Conservation (phyloP, 2,113 vertebrate genomes). For the Desmodus rotundus region DNA sequence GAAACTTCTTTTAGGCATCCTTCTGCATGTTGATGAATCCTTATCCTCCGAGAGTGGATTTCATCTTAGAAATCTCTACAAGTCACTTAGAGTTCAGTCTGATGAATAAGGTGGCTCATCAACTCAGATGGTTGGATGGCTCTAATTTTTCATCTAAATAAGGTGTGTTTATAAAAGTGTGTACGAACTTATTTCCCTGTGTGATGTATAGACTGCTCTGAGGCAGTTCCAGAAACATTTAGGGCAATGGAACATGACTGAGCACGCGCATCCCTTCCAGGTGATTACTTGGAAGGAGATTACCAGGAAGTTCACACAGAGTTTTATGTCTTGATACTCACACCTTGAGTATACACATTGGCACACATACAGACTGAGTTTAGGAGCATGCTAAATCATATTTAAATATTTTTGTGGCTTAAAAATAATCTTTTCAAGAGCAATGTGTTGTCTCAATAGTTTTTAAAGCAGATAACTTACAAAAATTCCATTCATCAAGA, state of each 20-base stretch:
- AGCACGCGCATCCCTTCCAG: background rate
- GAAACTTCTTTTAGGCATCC: background rate
- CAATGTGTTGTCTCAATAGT: background rate
- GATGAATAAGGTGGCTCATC: background rate
- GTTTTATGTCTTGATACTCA: background rate
- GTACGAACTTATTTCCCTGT: background rate
- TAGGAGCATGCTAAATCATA: background rate
- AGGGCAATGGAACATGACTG: background rate
- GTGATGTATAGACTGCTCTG: background rate
- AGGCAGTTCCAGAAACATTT: background rate
- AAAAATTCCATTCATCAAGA: conserved; percentile 10
- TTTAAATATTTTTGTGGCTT: conserved; percentile 5
- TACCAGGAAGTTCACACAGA: background rate
- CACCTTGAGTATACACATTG: background rate
- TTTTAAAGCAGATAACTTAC: conserved; percentile 29
- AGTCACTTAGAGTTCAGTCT: conserved; percentile 7
- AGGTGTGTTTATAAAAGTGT: background rate
- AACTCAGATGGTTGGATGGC: background rate
- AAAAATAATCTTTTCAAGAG: conserved; percentile 33
- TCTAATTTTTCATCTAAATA: conserved; percentile 15
- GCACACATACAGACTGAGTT: background rate
- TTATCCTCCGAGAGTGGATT: background rate
- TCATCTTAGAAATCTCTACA: conserved; percentile 5
- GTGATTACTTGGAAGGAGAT: background rate
- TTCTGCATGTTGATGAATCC: background rate